Evolutionary conservation across 2,797 vertebrate genomes (phyloP).

Genomic region (Hippocampus kuda): DNA sequence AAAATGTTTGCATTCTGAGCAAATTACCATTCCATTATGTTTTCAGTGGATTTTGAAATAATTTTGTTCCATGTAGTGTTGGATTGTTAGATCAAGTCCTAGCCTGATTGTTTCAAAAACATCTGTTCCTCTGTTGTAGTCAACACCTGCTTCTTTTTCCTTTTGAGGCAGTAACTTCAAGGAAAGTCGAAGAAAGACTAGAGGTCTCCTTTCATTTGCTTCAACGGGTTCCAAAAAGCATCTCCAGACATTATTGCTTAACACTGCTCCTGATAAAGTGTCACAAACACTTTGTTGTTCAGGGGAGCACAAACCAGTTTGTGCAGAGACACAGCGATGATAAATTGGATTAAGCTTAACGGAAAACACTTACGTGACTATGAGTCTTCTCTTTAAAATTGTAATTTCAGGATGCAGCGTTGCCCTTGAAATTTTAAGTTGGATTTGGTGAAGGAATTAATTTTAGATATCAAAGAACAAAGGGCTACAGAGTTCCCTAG

Average conservation of each 20-base stretch:
- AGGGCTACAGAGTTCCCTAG: constrained; percentile 44
- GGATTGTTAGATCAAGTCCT: neutral
- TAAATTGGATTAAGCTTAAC: constrained; percentile 47
- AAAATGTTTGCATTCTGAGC: neutral
- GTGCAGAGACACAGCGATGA: constrained; percentile 30
- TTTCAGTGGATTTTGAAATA: neutral
- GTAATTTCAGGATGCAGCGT: constrained; percentile 46
- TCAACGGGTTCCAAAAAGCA: constrained; percentile 11
- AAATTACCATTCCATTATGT: neutral
- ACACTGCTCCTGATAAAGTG: constrained; percentile 36
- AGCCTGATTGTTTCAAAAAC: neutral
- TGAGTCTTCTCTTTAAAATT: constrained; percentile 46
- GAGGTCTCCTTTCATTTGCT: constrained; percentile 34
- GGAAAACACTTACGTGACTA: constrained; percentile 29
- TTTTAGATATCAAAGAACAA: constrained; percentile 66
- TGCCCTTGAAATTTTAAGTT: constrained; percentile 63
- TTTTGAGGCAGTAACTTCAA: neutral
- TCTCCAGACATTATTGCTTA: constrained; percentile 32
- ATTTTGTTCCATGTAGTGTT: neutral
- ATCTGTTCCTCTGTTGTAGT: neutral
- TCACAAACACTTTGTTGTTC: constrained; percentile 42
- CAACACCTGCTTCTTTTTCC: neutral
- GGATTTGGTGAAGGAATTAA: constrained; percentile 56
- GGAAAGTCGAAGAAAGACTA: constrained; percentile 10
- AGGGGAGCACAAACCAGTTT: constrained; percentile 27